Evolutionary conservation across 2,113 vertebrate genomes (phyloP).

Genomic region (Tylochromis polylepis): DNA sequence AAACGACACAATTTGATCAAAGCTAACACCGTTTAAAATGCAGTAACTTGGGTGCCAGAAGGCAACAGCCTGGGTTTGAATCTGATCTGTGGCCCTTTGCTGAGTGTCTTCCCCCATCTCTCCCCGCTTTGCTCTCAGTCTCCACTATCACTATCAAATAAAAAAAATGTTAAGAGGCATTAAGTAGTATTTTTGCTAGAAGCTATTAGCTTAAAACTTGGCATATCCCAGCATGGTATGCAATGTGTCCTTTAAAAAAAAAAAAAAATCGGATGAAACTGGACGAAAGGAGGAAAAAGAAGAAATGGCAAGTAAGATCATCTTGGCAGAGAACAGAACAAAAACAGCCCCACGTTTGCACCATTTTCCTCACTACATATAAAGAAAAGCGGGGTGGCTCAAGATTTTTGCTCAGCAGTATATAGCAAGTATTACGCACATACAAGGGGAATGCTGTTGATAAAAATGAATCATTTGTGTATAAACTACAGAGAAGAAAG

Average conservation of each 20-base stretch:
- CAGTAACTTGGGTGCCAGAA: background rate
- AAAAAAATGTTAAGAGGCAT: background rate
- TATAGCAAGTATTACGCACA: background rate
- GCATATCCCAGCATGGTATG: background rate
- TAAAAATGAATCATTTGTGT: background rate
- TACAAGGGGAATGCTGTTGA: background rate
- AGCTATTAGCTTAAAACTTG: background rate
- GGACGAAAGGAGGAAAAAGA: background rate
- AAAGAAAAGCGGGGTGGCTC: background rate
- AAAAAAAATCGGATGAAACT: rapidly evolving
- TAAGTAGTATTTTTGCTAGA: background rate
- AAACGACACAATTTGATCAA: background rate
- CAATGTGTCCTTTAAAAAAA: background rate
- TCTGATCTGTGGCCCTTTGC: background rate
- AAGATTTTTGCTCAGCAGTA: background rate
- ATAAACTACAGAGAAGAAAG: background rate
- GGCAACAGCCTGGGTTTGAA: background rate
- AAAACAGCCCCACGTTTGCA: background rate
- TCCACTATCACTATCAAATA: background rate
- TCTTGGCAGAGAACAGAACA: background rate
- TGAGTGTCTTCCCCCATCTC: background rate
- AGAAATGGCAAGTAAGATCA: too few species aligned
- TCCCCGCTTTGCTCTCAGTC: too few species aligned
- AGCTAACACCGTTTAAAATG: background rate
- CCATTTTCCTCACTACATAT: background rate